These are phyloP conservation scores for Muntiacus reevesi DNA, from an alignment of 2,113 vertebrate species.

Conservation along the genomic window DNA sequence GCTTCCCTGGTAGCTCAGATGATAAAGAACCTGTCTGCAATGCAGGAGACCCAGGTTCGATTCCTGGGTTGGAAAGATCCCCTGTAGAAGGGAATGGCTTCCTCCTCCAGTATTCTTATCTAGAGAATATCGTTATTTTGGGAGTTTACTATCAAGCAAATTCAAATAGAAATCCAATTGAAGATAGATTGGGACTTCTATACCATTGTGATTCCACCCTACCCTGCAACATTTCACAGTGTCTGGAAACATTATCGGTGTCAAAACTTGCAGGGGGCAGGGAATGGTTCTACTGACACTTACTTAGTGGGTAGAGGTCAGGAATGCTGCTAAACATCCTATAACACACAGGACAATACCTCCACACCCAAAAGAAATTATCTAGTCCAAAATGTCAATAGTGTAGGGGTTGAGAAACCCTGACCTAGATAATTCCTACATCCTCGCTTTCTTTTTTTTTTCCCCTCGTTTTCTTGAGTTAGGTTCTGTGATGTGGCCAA, in stretches of 20 bases:
- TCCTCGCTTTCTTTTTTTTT: background rate
- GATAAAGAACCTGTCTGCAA: background rate
- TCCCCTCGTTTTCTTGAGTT: background rate
- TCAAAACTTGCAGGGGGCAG: background rate
- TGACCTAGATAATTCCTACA: background rate
- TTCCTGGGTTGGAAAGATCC: background rate
- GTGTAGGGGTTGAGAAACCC: background rate
- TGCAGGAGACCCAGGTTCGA: background rate
- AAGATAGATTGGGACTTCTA: background rate
- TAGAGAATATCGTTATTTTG: background rate
- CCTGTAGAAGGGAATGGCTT: background rate
- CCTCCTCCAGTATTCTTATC: background rate
- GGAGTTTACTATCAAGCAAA: background rate
- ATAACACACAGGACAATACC: too few species aligned
- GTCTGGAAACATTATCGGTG: background rate
- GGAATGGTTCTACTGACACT: too few species aligned
- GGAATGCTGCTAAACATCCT: background rate
- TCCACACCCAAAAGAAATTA: background rate
- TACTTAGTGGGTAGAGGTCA: background rate
- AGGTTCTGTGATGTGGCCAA: background rate
- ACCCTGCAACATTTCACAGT: background rate
- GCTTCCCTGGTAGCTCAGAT: background rate
- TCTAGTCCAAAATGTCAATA: background rate
- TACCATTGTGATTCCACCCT: background rate
- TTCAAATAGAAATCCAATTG: background rate